Evolutionary conservation across 2,113 vertebrate species (phyloP), one percentile per base, ranked within the genome.

Genomic region (Alaudala cheleensis): DNA sequence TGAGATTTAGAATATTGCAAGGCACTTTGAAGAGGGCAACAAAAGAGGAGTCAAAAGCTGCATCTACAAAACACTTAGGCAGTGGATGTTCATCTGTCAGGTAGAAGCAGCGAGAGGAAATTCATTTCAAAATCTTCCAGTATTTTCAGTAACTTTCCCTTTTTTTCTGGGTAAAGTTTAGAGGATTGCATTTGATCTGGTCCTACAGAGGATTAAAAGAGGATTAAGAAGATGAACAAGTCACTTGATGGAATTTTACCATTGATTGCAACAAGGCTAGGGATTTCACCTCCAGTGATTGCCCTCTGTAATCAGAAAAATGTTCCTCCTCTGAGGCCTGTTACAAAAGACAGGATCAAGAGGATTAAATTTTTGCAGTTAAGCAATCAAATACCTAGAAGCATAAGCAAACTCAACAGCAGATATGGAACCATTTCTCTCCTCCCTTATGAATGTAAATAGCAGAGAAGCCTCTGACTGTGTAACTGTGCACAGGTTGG

Each of bases 221-320:
- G 62, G 92, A 90, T 96, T 95, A 90, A 77, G 25, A 65, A 62
- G 71, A 54, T 92, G 88, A 96, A 88, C 74, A 86, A 94, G 57
- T 49, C 79, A 85, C 57, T 21, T 50, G 23, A 77, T 69, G 62
- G 62, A 92, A 92, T 53, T 80, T 90, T 94, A 69, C 50, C 66
- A 77, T 61, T 79, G 67, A 85, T 90, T 94, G 90, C 71, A 93
- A 25, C 25, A 82, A 53, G 85, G 37, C 49, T 62, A 44, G 22
- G 53, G 50, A 80, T 90, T 96, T 95, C 54, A 82, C 66, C 42
- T 90, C 54, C 33, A 42, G 66, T 80, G 62, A 50, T 33, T 88
- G 58, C 31, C 58, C 45, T 80, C 61, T 81, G 19, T 95, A 84
- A 87, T 89, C 45, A 80, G 31, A 86, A 92, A 66, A 93, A 91